A percentile compares a stretch with the other conserved stretches of the same genome.
Evolutionary conservation across 2,113 vertebrate genomes (phyloP).

Genomic region (Mustela lutreola): DNA sequence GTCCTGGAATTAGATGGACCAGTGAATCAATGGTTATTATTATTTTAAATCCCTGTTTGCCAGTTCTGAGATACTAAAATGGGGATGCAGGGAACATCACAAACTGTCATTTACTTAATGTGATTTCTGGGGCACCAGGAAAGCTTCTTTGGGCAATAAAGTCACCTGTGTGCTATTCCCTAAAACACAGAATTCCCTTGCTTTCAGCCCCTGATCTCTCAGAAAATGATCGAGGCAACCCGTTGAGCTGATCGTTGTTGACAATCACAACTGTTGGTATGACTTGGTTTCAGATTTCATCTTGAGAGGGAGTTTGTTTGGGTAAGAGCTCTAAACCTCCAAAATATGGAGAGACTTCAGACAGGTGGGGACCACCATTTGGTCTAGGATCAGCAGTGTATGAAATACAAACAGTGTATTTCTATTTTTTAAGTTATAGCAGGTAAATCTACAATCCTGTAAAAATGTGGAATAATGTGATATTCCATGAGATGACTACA

Average conservation of each 20-base stretch:
- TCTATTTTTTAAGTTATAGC: background rate
- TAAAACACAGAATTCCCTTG: background rate
- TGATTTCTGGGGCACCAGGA: background rate
- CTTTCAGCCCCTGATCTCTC: background rate
- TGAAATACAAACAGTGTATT: background rate
- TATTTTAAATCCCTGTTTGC: conserved; percentile 17
- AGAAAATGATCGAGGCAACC: background rate
- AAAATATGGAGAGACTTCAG: background rate
- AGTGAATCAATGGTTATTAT: conserved; percentile 31
- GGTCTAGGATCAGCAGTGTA: background rate
- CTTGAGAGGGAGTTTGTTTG: background rate
- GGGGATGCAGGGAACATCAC: background rate
- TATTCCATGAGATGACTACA: background rate
- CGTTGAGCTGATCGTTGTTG: background rate
- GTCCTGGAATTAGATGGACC: background rate
- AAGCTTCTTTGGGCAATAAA: background rate
- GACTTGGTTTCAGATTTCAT: background rate
- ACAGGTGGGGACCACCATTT: background rate
- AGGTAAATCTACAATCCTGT: background rate
- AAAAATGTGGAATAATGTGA: background rate
- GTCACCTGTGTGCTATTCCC: background rate
- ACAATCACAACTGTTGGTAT: background rate
- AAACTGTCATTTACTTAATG: background rate
- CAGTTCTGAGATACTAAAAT: conserved; percentile 46
- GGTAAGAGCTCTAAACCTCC: background rate